Percentiles rank a stretch among this genome's conserved stretches.
Conservation (phyloP, 2,888 invertebrate species). For the Lysandra coridon region DNA sequence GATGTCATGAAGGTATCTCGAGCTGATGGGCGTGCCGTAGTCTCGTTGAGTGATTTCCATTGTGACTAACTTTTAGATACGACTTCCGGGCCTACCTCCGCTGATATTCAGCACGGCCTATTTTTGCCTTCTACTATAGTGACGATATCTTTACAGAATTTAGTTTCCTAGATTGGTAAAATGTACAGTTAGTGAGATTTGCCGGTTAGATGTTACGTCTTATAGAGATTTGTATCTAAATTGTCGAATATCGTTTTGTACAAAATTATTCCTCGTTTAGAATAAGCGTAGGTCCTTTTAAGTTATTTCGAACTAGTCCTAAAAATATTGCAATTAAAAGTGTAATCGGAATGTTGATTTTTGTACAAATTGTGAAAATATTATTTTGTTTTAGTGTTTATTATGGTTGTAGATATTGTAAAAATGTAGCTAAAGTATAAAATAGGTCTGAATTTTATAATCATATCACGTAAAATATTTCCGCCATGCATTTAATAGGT, state of each 20-base stretch:
- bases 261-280: conserved; percentile 51
- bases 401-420: conserved; percentile 72
- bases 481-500: conserved; percentile 55
- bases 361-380: conserved; percentile 49
- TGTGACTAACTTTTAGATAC: conserved; percentile 11
- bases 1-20: conserved; percentile 67
- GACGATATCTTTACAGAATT: conserved; percentile 44
- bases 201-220: conserved; percentile 38
- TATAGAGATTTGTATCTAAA: conserved; percentile 37
- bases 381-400: conserved; percentile 39
- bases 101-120: conserved; percentile 58
- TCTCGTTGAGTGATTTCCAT: conserved; percentile 40
- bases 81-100: conserved; percentile 59
- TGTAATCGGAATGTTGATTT: conserved; percentile 45
- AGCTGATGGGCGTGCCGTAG: conserved; percentile 55
- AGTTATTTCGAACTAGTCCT: conserved; percentile 77
- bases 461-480: conserved; percentile 71
- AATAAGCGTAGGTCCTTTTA: conserved; percentile 72
- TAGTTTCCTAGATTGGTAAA: conserved; percentile 55
- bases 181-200: conserved; percentile 55
- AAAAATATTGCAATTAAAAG: conserved; percentile 59
- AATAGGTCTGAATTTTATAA: conserved; percentile 74
- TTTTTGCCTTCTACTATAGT: conserved; percentile 61
- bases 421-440: conserved; percentile 64
- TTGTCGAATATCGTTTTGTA: conserved; percentile 60